Percentiles rank a stretch among this genome's conserved stretches.
These are phyloP conservation scores for Semibalanus balanoides DNA, from an alignment of 1,140 invertebrate species.

Conservation along the genomic window DNA sequence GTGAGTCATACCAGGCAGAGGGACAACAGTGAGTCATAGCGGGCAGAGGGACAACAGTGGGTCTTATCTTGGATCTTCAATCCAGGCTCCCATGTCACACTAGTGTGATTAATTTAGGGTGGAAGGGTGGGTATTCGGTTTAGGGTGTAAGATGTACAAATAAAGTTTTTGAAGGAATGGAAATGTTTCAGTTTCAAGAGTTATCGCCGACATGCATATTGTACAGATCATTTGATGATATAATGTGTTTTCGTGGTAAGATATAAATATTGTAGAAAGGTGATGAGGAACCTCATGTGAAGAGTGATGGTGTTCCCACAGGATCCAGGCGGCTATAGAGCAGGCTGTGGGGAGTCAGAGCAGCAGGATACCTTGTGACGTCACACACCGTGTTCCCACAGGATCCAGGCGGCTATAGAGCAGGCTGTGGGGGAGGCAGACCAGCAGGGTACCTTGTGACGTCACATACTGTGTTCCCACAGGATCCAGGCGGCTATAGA, in stretches of 20 bases:
- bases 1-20: conserved; percentile 39
- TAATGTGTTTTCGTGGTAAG: too few relatives aligned
- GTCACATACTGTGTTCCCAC: conserved; percentile 67
- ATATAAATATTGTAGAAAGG: too few relatives aligned
- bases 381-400: conserved; percentile 63
- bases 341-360: conserved; percentile 52
- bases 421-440: conserved; percentile 52
- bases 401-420: conserved; percentile 51
- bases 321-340: conserved; percentile 51
- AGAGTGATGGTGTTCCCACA: conserved; percentile 23
- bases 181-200: too few relatives aligned
- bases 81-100: too few relatives aligned
- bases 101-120: too few relatives aligned
- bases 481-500: conserved; percentile 51
- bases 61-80: too few relatives aligned
- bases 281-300: too few relatives aligned
- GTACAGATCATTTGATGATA: too few relatives aligned
- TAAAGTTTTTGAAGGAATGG: too few relatives aligned
- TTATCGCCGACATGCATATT: too few relatives aligned
- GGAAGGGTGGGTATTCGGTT: too few relatives aligned
- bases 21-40: conserved; percentile 36
- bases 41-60: conserved; percentile 41
- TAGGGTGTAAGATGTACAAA: too few relatives aligned
- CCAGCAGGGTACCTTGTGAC: conserved; percentile 51
- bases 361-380: conserved; percentile 52